phyloP scores from a whole-genome alignment of 2,113 vertebrate species.

The Scalopus aquaticus region DNA sequence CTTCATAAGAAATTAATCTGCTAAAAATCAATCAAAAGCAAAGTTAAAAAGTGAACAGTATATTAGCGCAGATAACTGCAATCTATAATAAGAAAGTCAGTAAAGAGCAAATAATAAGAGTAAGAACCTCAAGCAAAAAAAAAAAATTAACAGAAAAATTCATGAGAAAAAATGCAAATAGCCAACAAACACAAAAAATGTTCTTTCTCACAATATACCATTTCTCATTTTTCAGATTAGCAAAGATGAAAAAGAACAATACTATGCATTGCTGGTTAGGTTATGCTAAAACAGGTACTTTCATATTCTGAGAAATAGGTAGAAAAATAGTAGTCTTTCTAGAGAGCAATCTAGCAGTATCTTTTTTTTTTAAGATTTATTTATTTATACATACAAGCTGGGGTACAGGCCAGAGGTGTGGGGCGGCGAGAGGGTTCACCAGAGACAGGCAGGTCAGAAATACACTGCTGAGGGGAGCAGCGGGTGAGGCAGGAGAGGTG shows the following conservation, averaged over 20 bases:
- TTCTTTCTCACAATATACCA: background rate
- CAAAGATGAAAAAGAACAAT: background rate
- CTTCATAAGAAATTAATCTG: slow-evolving; percentile 11
- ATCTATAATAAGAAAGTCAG: background rate
- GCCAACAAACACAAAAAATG: background rate
- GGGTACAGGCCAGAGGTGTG: too few relatives aligned
- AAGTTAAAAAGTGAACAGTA: slow-evolving; percentile 5
- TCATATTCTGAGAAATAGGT: background rate
- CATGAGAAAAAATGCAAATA: background rate
- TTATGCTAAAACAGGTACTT: background rate
- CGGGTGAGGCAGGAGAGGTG: too few relatives aligned
- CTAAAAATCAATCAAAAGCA: background rate
- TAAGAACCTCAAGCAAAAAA: background rate
- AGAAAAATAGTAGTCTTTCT: background rate
- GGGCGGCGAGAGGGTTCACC: too few relatives aligned
- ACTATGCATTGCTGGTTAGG: background rate
- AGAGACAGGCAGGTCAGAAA: too few relatives aligned
- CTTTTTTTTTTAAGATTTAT: too few relatives aligned
- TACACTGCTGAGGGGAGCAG: too few relatives aligned
- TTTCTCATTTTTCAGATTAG: background rate
- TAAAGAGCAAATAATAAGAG: slow-evolving; percentile 7
- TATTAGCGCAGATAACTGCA: background rate
- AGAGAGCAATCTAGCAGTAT: background rate
- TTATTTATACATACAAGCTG: too few relatives aligned
- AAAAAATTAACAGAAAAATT: background rate